Evolutionary conservation across 2,113 vertebrate genomes (phyloP).

Genomic region (Tachycineta bicolor): DNA sequence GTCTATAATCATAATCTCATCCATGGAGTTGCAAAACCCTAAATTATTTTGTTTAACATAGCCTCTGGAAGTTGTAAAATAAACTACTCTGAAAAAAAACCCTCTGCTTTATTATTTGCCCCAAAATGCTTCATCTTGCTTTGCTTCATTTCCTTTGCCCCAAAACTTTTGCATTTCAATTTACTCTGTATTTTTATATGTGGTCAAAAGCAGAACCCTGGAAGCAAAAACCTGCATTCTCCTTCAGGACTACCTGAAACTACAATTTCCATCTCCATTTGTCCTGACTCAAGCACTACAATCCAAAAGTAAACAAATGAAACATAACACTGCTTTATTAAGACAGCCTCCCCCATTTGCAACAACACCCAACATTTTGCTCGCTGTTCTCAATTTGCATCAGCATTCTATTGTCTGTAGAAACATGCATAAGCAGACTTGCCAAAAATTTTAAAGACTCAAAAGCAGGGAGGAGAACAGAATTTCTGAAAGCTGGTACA

Average conservation of each 20-base stretch:
- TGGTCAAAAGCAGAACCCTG: not conserved
- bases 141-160: not conserved
- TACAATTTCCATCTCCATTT: not conserved
- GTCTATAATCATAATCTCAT: not conserved
- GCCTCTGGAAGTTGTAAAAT: not conserved
- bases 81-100: not conserved
- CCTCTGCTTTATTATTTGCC: not conserved
- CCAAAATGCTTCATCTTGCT: no score
- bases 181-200: not conserved
- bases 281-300: not conserved
- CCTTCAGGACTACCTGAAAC: not conserved
- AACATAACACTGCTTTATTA: not conserved
- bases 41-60: not conserved
- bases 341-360: not conserved
- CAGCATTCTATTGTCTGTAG: constrained; percentile 16
- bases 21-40: not conserved
- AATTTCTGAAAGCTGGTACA: not conserved
- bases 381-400: constrained; percentile 13
- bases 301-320: not conserved
- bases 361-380: not conserved
- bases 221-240: not conserved
- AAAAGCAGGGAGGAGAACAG: not conserved
- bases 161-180: not conserved
- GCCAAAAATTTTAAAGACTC: not conserved
- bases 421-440: constrained; percentile 3